phyloP scores from a whole-genome alignment of 2,797 vertebrate species.

The Pogoniulus pusillus region DNA sequence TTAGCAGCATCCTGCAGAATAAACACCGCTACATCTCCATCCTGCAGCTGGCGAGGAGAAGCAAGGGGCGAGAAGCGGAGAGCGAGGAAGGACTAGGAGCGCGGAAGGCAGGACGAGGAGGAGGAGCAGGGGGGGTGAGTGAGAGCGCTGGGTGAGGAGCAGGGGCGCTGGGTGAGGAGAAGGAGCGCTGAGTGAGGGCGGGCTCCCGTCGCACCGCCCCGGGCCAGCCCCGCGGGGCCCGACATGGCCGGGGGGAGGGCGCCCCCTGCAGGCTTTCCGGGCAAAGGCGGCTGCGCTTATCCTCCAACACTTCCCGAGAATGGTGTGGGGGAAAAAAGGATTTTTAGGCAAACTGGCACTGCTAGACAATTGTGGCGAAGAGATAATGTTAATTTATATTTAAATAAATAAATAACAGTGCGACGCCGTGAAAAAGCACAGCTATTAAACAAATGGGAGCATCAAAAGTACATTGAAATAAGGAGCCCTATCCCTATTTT shows the following conservation, averaged over 20 bases:
- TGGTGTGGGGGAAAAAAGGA: background rate
- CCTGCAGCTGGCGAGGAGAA: background rate
- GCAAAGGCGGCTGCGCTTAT: background rate
- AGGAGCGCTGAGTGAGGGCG: too few relatives aligned
- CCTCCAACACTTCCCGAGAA: background rate
- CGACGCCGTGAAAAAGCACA: background rate
- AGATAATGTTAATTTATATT: accelerated
- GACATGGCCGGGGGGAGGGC: background rate
- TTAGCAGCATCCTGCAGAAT: background rate
- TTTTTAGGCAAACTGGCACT: background rate
- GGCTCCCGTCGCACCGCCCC: background rate
- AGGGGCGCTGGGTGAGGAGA: background rate
- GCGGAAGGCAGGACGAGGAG: background rate
- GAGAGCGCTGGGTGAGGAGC: background rate
- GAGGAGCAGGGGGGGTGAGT: background rate
- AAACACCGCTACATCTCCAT: background rate
- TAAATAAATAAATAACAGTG: accelerated
- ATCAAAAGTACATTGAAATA: background rate
- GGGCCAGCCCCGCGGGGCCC: background rate
- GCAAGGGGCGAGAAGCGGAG: too few relatives aligned
- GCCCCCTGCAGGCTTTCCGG: slow-evolving; percentile 17
- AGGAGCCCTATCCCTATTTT: background rate
- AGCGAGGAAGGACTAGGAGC: too few relatives aligned
- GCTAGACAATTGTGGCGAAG: background rate
- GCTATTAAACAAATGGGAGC: accelerated